Evolutionary conservation across 2,888 invertebrate species (phyloP), one percentile per base, ranked within the genome.

Genomic region (Rotaria macrura): DNA sequence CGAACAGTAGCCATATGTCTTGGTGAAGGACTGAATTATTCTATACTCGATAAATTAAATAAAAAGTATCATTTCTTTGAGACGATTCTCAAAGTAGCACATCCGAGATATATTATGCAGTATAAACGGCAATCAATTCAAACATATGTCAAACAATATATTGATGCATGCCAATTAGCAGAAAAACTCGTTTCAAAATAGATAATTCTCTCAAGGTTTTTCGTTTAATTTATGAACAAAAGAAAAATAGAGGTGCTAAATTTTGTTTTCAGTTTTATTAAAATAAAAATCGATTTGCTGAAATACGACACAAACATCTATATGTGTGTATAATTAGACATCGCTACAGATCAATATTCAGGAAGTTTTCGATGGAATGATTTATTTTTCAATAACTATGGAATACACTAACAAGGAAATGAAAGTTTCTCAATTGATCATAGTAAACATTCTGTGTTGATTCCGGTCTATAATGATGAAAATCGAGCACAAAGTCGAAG

Each of bases 101-200:
- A 79, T 43, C 79, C 79, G n/a, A 23, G 79, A 40, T 79, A 43
- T 43, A 79, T 79, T 43, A 79, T 79, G 79, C 79, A 79, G 43
- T 79, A 79, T 43, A 79, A 79, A 79, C 79, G 43, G 43, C 25
- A 79, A 43, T 25, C 25, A 1, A 79, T 79, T 79, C 23, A 79
- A 1, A 14, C 23, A n/a, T 79, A 79, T n/a, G 20, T 79, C 10
- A 17, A 79, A 79, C 40, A 79, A 43, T 79, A 79, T 43, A 43
- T 79, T 43, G n/a, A 79, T 43, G 40, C 43, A n/a, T 79, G 79
- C n/a, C 79, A 43, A 43, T 43, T 79, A 43, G 79, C 79, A 40
- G 10, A 20, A n/a, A 79, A 25, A 79, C 20, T 65, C 20, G 34
- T 65, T 34, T 34, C 34, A 25, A 34, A 65, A 20, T 38, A 65